Evolutionary conservation across 1,140 invertebrate species (phyloP).

Genomic region (Nixonia krombeini): DNA sequence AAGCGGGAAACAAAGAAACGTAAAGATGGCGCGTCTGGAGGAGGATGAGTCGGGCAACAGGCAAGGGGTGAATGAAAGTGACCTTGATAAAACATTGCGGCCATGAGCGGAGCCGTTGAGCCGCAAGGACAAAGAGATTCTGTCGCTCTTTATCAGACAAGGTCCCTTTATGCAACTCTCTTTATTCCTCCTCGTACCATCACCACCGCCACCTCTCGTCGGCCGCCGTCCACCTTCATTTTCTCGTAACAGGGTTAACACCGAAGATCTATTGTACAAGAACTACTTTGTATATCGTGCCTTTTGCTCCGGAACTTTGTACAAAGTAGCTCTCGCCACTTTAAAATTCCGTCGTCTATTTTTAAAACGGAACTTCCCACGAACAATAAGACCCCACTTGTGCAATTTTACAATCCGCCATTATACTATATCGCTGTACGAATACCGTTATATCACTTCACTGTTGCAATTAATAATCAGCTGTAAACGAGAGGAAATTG

Average conservation of each 20-base stretch:
- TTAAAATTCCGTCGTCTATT: neutral
- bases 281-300: neutral
- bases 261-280: slow-evolving; percentile 8
- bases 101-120: slow-evolving; percentile 57
- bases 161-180: slow-evolving; percentile 39
- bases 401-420: too few species aligned
- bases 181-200: slow-evolving; percentile 18
- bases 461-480: too few species aligned
- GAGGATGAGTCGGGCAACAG: slow-evolving; percentile 49
- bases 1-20: slow-evolving; percentile 33
- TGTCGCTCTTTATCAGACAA: slow-evolving; percentile 59
- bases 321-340: too few species aligned
- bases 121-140: slow-evolving; percentile 61
- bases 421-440: too few species aligned
- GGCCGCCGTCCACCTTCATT: slow-evolving; percentile 8
- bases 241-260: slow-evolving; percentile 22
- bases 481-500: too few species aligned
- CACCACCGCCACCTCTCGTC: neutral
- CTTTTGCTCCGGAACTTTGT: too few species aligned
- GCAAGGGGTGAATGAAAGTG: slow-evolving; percentile 60
- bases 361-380: too few species aligned
- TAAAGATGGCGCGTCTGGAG: slow-evolving; percentile 25
- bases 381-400: too few species aligned
- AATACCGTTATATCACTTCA: too few species aligned
- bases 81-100: slow-evolving; percentile 63